These are phyloP conservation scores for Apis dorsata DNA, from an alignment of 1,140 invertebrate genomes.

Conservation along the genomic window DNA sequence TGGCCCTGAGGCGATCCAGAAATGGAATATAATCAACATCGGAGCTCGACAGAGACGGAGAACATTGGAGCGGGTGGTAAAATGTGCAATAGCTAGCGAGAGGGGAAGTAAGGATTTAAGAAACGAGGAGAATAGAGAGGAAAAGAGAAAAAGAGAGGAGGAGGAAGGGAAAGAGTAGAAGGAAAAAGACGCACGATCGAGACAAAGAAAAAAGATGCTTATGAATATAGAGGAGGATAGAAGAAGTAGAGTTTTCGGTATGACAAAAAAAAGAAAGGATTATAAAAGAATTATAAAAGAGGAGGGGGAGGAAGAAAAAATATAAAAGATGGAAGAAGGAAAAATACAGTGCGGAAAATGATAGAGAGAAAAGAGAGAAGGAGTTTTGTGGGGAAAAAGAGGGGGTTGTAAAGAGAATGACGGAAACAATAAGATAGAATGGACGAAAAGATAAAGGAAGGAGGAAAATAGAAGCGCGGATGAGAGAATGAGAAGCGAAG, in stretches of 20 bases:
- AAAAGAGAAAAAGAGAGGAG: too few species aligned
- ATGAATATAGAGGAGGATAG: not conserved
- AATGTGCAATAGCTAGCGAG: constrained; percentile 32
- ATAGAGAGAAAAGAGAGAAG: not conserved
- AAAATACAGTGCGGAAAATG: not conserved
- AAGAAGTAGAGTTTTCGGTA: not conserved
- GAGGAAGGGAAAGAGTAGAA: not conserved
- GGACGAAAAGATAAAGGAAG: constrained; percentile 9
- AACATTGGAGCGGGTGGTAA: constrained; percentile 28
- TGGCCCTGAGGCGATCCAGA: constrained; percentile 72
- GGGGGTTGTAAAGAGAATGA: constrained; percentile 23
- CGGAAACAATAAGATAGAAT: constrained; percentile 35
- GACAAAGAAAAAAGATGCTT: not conserved
- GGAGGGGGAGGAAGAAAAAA: not conserved
- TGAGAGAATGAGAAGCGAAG: not conserved
- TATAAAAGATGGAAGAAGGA: not conserved
- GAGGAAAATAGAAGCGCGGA: not conserved
- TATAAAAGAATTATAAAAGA: not conserved
- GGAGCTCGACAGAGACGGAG: constrained; percentile 35
- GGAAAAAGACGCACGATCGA: not conserved
- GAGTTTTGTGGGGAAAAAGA: not conserved
- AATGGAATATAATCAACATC: constrained; percentile 80
- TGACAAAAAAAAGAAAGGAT: not conserved
- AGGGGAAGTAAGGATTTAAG: not conserved
- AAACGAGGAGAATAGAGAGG: not conserved